A percentile compares a stretch with the other conserved stretches of the same genome.
Conservation (phyloP, 2,113 vertebrate genomes). For the Eurypyga helias region DNA sequence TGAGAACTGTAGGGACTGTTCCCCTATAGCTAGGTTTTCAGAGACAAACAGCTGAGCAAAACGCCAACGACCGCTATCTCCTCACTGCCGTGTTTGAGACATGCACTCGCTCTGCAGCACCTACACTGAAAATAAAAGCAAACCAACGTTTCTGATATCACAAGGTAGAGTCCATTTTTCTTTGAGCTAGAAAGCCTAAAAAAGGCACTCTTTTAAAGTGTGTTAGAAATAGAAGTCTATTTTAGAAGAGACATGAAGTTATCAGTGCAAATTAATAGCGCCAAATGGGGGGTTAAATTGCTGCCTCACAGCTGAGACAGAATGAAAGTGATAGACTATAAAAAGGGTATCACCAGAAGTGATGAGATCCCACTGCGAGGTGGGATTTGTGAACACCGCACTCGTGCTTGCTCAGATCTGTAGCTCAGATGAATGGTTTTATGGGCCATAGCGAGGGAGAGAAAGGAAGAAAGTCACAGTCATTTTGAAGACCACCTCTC, state of each 20-base stretch:
- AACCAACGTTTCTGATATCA: background rate
- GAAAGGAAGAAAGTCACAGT: background rate
- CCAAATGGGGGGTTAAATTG: constrained; percentile 43
- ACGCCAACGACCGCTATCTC: background rate
- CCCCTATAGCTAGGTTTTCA: background rate
- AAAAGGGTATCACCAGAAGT: constrained; percentile 24
- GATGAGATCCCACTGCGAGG: background rate
- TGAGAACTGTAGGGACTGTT: background rate
- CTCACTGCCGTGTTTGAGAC: background rate
- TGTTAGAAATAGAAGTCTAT: constrained; percentile 13
- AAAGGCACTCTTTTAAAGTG: background rate
- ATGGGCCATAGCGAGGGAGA: background rate
- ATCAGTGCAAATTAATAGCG: constrained; percentile 22
- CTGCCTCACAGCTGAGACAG: constrained; percentile 32
- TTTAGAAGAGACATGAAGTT: constrained; percentile 25
- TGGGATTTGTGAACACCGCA: background rate
- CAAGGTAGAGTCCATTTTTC: background rate
- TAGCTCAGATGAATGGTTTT: background rate
- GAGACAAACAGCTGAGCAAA: background rate
- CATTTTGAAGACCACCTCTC: background rate
- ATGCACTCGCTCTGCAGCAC: background rate
- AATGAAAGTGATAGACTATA: background rate
- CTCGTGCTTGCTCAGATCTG: background rate
- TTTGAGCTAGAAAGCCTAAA: background rate
- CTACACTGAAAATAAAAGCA: background rate